These are phyloP conservation scores for Chymomyza procnemis DNA, from an alignment of 2,888 invertebrate genomes.

Conservation along the genomic window DNA sequence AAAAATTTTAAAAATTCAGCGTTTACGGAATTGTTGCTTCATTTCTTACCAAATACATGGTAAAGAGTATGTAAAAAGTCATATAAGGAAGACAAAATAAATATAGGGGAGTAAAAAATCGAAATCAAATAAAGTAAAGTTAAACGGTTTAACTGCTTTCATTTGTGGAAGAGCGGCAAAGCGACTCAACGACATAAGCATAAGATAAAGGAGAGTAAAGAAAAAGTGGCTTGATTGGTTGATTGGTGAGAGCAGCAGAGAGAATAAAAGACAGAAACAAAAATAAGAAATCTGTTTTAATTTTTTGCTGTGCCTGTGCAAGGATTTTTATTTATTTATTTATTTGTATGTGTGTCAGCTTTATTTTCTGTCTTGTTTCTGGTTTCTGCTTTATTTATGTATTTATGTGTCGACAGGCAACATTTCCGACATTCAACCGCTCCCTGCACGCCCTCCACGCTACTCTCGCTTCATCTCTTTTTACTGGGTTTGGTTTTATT, in stretches of 20 bases:
- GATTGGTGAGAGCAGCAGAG: neutral
- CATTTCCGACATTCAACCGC: neutral
- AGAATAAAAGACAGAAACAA: neutral
- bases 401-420: constrained; percentile 26
- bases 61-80: neutral
- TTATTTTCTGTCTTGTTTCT: neutral
- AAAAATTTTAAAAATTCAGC: too few species aligned
- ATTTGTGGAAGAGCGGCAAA: neutral
- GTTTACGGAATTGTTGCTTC: too few species aligned
- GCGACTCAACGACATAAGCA: neutral
- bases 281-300: constrained; percentile 31
- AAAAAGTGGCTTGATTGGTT: constrained; percentile 10
- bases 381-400: constrained; percentile 23
- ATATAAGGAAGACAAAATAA: neutral
- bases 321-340: constrained; percentile 3
- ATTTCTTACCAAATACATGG: too few species aligned
- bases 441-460: neutral
- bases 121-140: constrained; percentile 11
- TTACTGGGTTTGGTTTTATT: too few species aligned
- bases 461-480: neutral
- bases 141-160: constrained; percentile 58
- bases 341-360: neutral
- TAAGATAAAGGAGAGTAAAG: neutral
- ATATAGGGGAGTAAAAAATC: neutral
- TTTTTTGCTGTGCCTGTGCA: constrained; percentile 16